These are phyloP conservation scores for Echinops telfairi DNA, from an alignment of 2,113 vertebrate genomes.

Conservation along the genomic window DNA sequence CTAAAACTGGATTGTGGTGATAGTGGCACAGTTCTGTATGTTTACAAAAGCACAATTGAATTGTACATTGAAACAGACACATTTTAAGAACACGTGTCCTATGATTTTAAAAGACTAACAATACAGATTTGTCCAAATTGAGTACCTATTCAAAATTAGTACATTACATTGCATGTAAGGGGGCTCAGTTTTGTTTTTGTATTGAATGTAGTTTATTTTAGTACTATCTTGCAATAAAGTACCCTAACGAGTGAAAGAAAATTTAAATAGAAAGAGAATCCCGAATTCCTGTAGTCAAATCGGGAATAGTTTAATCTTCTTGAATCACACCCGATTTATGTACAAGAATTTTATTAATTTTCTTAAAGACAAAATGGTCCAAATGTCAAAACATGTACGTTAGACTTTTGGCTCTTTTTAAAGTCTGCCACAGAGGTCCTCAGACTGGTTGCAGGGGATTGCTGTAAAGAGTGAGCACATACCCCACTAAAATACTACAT, in stretches of 20 bases:
- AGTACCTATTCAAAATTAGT: neutral
- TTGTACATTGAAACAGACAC: neutral
- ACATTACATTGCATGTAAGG: neutral
- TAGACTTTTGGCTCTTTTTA: neutral
- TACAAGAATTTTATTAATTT: constrained; percentile 19
- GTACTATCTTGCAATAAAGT: neutral
- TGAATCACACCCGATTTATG: neutral
- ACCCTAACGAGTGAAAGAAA: neutral
- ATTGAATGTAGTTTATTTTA: neutral
- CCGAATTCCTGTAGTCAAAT: neutral
- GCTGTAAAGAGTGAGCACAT: neutral
- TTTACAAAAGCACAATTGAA: neutral
- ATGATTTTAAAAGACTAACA: too few relatives aligned
- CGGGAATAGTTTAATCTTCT: constrained; percentile 5
- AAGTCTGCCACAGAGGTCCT: neutral
- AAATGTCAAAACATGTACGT: neutral
- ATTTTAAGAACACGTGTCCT: too few relatives aligned
- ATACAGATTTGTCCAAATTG: neutral
- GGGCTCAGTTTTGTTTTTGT: neutral
- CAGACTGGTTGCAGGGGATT: neutral
- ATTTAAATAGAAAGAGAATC: neutral
- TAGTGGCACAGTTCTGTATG: neutral
- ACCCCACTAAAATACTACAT: neutral
- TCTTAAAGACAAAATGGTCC: constrained; percentile 21
- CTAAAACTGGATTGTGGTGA: neutral